A percentile compares a stretch with the other conserved stretches of the same genome.
phyloP scores from a whole-genome alignment of 2,113 vertebrate genomes.

The Cichladusa arquata region DNA sequence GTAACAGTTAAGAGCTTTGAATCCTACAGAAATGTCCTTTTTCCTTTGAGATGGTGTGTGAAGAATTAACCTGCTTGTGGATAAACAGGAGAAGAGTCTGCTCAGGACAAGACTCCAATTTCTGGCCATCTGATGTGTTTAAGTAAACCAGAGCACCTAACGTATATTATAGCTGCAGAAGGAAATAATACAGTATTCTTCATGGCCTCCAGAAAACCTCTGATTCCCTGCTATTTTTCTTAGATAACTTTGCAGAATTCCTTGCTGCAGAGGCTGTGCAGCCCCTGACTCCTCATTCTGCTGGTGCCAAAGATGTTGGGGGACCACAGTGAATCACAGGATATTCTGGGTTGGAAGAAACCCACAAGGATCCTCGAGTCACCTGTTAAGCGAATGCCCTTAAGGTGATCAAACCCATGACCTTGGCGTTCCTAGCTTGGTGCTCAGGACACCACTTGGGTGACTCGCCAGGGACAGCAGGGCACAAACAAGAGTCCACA shows the following conservation, averaged over 20 bases:
- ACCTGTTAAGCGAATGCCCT: neutral
- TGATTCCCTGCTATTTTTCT: neutral
- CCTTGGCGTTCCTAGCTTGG: fast-evolving
- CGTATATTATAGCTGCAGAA: neutral
- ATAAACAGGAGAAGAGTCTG: neutral
- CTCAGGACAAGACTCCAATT: neutral
- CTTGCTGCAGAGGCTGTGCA: neutral
- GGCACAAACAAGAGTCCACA: neutral
- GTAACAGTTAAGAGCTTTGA: neutral
- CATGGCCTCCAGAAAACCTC: neutral
- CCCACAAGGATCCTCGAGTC: neutral
- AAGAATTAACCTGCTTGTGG: neutral
- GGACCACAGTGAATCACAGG: neutral
- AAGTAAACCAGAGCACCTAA: neutral
- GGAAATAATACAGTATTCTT: neutral
- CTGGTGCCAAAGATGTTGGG: neutral
- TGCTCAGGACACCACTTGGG: neutral
- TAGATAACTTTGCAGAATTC: neutral
- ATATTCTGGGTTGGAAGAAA: neutral
- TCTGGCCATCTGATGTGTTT: neutral
- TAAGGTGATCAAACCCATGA: neutral
- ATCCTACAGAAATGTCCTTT: neutral
- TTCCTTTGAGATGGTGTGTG: neutral
- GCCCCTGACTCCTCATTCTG: neutral
- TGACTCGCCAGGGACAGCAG: neutral